phyloP scores from a whole-genome alignment of 2,888 invertebrate species.

The Drosophila flavopinicola region DNA sequence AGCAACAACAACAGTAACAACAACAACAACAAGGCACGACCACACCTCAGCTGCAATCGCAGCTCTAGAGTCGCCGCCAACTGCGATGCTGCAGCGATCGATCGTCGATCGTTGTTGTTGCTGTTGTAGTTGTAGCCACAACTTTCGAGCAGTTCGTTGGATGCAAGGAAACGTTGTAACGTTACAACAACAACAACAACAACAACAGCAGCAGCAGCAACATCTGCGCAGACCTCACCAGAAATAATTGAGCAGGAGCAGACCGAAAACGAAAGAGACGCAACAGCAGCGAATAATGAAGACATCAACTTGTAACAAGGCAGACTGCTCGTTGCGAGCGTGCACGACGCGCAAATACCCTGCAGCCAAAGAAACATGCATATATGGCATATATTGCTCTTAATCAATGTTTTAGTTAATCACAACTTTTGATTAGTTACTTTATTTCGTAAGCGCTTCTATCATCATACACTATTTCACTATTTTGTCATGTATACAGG shows the following conservation, averaged over 20 bases:
- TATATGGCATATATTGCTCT: no score
- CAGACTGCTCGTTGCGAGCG: background rate
- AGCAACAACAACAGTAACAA: constrained; percentile 15
- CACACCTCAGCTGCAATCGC: constrained; percentile 51
- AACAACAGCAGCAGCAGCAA: no score
- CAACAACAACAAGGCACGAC: constrained; percentile 46
- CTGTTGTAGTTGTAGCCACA: constrained; percentile 38
- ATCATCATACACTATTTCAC: no score
- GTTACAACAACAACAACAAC: constrained; percentile 32
- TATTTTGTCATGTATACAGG: no score
- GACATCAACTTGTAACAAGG: constrained; percentile 81
- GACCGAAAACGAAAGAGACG: constrained; percentile 24
- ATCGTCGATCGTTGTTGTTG: constrained; percentile 34
- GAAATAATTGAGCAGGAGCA: constrained; percentile 74
- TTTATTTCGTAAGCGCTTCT: no score
- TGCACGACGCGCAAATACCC: background rate
- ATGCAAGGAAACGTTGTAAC: constrained; percentile 53
- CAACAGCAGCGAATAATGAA: constrained; percentile 66
- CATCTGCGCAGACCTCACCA: constrained; percentile 36
- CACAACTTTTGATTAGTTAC: no score
- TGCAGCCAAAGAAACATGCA: background rate
- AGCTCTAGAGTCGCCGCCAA: constrained; percentile 20
- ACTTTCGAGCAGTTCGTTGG: constrained; percentile 59
- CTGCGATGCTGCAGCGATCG: constrained; percentile 37
- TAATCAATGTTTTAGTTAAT: no score